Percentiles rank a stretch among this genome's conserved stretches.
phyloP scores from a whole-genome alignment of 37 sponge, comb jelly and placozoan genomes.

The Mnemiopsis leidyi region DNA sequence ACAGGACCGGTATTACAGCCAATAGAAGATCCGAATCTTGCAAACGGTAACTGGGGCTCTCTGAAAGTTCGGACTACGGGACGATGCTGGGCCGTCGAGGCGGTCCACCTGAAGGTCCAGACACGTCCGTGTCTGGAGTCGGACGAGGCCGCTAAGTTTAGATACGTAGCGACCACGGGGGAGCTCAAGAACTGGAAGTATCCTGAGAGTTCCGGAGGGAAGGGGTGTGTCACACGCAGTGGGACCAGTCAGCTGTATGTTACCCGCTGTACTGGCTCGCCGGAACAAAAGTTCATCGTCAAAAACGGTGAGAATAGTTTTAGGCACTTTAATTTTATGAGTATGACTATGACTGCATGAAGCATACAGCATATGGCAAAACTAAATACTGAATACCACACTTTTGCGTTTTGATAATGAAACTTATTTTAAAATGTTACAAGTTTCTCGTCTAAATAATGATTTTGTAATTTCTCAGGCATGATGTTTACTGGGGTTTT shows the following conservation, averaged over 20 bases:
- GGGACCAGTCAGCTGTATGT: not conserved
- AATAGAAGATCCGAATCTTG: not conserved
- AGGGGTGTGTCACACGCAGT: not conserved
- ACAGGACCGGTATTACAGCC: not conserved
- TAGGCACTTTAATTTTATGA: not conserved
- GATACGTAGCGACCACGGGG: not conserved
- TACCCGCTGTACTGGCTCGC: not conserved
- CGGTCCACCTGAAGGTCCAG: not conserved
- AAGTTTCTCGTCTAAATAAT: too few relatives aligned
- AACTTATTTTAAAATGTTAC: too few relatives aligned
- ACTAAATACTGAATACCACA: too few relatives aligned
- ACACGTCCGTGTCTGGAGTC: not conserved
- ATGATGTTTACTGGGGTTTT: not conserved
- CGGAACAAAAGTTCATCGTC: not conserved
- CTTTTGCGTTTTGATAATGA: too few relatives aligned
- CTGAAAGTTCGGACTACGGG: not conserved
- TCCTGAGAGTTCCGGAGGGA: not conserved
- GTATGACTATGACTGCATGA: not conserved
- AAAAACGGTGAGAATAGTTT: not conserved
- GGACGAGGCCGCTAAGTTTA: not conserved
- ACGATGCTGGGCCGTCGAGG: not conserved
- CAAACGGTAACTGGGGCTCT: not conserved
- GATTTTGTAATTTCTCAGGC: too few relatives aligned
- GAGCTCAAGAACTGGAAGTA: slow-evolving; percentile 12
- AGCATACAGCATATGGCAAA: too few relatives aligned